A percentile compares a stretch with the other conserved stretches of the same genome.
These are phyloP conservation scores for Drosophila kanekoi DNA, from an alignment of 2,888 invertebrate genomes.

Conservation along the genomic window DNA sequence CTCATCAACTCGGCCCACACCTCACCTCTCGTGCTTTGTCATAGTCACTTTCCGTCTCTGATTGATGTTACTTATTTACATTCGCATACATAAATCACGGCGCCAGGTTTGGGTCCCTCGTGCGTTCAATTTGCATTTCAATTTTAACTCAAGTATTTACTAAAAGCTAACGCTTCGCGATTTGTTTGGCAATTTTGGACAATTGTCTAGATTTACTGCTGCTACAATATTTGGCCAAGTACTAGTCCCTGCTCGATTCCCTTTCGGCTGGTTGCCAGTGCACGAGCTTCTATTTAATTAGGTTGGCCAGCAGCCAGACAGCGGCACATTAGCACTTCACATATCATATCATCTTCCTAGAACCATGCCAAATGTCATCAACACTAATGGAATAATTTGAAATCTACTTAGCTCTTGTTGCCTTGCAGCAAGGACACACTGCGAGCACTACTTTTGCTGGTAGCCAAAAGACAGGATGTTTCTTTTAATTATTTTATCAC, in stretches of 20 bases:
- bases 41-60: constrained; percentile 41
- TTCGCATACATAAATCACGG: constrained; percentile 54
- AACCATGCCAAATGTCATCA: constrained; percentile 70
- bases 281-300: constrained; percentile 27
- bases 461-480: constrained; percentile 40
- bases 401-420: constrained; percentile 72
- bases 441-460: constrained; percentile 9
- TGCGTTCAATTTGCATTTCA: constrained; percentile 72
- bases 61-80: constrained; percentile 58
- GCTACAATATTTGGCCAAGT: constrained; percentile 1
- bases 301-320: constrained; percentile 37
- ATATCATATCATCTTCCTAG: constrained; percentile 38
- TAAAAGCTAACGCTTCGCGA: constrained; percentile 38
- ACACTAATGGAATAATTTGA: constrained; percentile 80
- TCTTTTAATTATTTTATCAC: constrained; percentile 78
- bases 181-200: constrained; percentile 43
- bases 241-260: not conserved
- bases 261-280: constrained; percentile 8
- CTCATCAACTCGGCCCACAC: constrained; percentile 12
- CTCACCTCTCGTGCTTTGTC: constrained; percentile 13
- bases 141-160: constrained; percentile 27
- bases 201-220: constrained; percentile 37
- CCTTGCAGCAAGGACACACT: constrained; percentile 45
- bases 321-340: constrained; percentile 56
- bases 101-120: constrained; percentile 29